These are phyloP conservation scores for Danio rerio DNA, from an alignment of 2,113 vertebrate genomes.

Conservation along the genomic window GRCz12tu NC_133176.1:39299501-39300000, in stretches of 20 bases:
- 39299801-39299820: constrained; percentile 74
- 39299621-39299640: neutral
- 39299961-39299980: no score
- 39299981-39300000: no score
- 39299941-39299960: no score
- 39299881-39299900: constrained; percentile 15
- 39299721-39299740: constrained; percentile 56
- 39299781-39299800: constrained; percentile 70
- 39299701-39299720: constrained; percentile 2
- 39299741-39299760: constrained; percentile 69
- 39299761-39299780: constrained; percentile 68
- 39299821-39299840: constrained; percentile 73
- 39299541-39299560: constrained; percentile 9
- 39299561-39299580: constrained; percentile 25
- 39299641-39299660: neutral
- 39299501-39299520: constrained; percentile 35
- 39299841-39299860: constrained; percentile 18
- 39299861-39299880: neutral
- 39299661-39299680: neutral
- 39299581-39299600: neutral
- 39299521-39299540: neutral
- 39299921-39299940: neutral
- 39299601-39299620: neutral
- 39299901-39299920: neutral
- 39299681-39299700: neutral